Evolutionary conservation across 2,888 invertebrate genomes (phyloP), one percentile per base, ranked within the genome.

Genomic region (Phengaris alcon): DNA sequence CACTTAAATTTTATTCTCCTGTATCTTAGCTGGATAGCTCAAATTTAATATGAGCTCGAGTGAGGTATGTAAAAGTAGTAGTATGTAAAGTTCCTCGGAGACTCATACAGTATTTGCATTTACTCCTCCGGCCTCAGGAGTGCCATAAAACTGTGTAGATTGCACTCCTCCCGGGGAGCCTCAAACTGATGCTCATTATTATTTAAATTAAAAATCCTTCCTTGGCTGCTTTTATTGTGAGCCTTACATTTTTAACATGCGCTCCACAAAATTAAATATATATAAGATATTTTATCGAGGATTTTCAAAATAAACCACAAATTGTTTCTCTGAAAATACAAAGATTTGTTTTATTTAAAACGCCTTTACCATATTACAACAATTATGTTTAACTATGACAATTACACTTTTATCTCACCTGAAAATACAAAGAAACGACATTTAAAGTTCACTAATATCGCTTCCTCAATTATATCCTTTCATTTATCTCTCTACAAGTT

Each of bases 111-210:
- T 64, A 64, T 64, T 64, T 64, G 64, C 64, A 64, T 64, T 64
- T 64, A 64, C 64, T 64, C 64, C 64, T 35, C 10, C 35, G 13
- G 64, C 64, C 64, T 64, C 64, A 3, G 64, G 64, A 12, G 64
- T 6, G 44, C 64, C 13, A 12, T 64, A 64, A 64, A 64, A 44
- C 35, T 44, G 35, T 44, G 64, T 64, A 64, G 64, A 64, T 64
- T 64, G 64, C 64, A 44, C 35, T 64, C 64, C 35, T 64, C 64
- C 6, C 35, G 35, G 35, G 64, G 3, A 64, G 64, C 10, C 48
- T 48, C 35, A 44, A 64, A 64, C 64, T 35, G 64, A 64, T 64
- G 64, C 44, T 64, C 64, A 44, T 64, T 64, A 64, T 64, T 64
- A 64, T 64, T 64, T 64, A 64, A 64, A 64, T 64, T 64, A 64